Conservation (phyloP, 2,888 invertebrate genomes). For the Cepaea hortensis region DNA sequence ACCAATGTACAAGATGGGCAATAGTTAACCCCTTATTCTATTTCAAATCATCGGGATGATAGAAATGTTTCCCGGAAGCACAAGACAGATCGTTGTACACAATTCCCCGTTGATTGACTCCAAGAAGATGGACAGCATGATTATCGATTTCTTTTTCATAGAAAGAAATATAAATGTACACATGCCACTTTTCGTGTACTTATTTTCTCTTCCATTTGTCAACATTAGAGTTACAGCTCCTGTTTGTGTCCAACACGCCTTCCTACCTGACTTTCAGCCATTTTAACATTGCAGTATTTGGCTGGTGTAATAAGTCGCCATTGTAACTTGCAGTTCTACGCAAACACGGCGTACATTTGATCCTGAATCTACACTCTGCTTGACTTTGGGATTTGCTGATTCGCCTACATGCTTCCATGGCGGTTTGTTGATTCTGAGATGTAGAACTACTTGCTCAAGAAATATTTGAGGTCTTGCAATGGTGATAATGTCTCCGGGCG, state of each 20-base stretch:
- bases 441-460: neutral
- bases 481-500: neutral
- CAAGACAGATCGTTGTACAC: no score
- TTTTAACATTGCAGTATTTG: neutral
- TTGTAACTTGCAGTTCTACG: neutral
- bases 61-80: no score
- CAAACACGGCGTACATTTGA: neutral
- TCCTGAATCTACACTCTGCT: neutral
- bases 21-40: no score
- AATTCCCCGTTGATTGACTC: no score
- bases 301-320: neutral
- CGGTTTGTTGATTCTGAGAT: neutral
- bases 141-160: no score
- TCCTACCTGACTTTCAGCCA: slow-evolving; percentile 3
- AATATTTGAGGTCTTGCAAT: neutral
- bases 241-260: neutral
- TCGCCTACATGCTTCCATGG: neutral
- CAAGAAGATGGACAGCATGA: no score
- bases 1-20: no score
- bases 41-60: no score
- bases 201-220: neutral
- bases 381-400: slow-evolving; percentile 12
- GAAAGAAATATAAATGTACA: no score
- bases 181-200: neutral
- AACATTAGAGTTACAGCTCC: neutral